Evolutionary conservation across 2,113 vertebrate genomes (phyloP).

Genomic region (Mohoua ochrocephala): DNA sequence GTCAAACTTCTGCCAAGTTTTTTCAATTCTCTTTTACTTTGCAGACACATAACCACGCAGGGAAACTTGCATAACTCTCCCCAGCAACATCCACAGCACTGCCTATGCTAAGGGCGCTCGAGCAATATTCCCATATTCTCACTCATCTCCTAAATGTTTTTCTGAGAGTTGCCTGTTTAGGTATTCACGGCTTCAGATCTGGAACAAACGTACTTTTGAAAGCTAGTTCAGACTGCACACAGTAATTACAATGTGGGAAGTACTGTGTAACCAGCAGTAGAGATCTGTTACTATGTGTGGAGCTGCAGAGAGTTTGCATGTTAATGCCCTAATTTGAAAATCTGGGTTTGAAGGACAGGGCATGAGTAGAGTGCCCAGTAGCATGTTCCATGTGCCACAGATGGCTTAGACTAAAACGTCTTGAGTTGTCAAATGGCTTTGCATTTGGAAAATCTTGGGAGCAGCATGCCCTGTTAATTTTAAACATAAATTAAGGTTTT

Average conservation of each 20-base stretch:
- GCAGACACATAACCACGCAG: not conserved
- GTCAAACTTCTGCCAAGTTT: not conserved
- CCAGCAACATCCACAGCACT: not conserved
- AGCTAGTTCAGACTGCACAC: not conserved
- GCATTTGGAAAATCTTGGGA: not conserved
- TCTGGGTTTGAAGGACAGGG: not conserved
- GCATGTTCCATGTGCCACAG: not conserved
- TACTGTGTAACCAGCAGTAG: not conserved
- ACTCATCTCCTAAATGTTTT: not conserved
- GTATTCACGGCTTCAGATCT: not conserved
- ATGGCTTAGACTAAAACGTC: not conserved
- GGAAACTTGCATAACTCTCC: not conserved
- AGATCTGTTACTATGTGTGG: not conserved
- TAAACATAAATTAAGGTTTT: not conserved
- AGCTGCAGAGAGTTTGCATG: not conserved
- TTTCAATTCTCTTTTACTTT: not conserved
- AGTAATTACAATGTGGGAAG: not conserved
- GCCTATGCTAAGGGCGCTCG: fast-evolving
- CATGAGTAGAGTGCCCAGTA: not conserved
- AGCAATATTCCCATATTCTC: not conserved
- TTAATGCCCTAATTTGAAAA: not conserved
- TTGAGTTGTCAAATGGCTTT: not conserved
- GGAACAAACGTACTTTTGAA: not conserved
- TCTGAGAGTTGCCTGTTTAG: not conserved
- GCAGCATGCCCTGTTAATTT: not conserved